Evolutionary conservation across 2,888 invertebrate genomes (phyloP), one percentile per base, ranked within the genome.

Genomic region (Nemotelus pantherinus): DNA sequence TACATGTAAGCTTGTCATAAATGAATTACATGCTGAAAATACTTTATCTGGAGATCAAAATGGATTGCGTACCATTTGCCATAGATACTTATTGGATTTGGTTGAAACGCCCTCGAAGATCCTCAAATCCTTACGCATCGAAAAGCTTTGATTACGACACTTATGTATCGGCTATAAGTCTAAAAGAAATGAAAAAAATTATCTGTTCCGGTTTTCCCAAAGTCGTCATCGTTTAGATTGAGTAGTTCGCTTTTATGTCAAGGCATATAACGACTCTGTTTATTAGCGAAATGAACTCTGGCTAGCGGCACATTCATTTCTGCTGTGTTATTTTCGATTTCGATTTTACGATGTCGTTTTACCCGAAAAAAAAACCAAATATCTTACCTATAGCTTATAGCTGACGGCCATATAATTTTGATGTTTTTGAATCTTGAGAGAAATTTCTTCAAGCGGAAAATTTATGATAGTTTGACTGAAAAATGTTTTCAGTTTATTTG

Each of bases 211-310:
- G 25, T 25, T 25, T 25, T 25, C 25, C 25, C 25, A 25, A 25
- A 25, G 25, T 25, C 25, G 25, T 25, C 25, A 25, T 25, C 25
- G 25, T 25, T 25, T 25, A 25, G 25, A 25, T 25, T 25, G 25
- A 25, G 25, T 25, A 25, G 25, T 25, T 25, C 25, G 25, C 3
- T 55, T 70, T 70, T 70, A 70, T 70, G 53, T 50, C 53, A 53
- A 39, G 25, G 70, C 70, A 70, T 55, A 53, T 70, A 70, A 70
- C 70, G 70, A 70, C 55, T 70, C 44, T 53, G 70, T 70, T 70
- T 70, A 70, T 70, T 70, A 70, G 70, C 70, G 43, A 70, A 70
- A 70, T 70, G 70, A 53, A 55, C 55, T 55, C 43, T 41, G 55
- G 70, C 53, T 44, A 70, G 70, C 25, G 25, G 25, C 25, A 25